Evolutionary conservation across 2,888 invertebrate genomes (phyloP).

Genomic region (Campoplex capitator): DNA sequence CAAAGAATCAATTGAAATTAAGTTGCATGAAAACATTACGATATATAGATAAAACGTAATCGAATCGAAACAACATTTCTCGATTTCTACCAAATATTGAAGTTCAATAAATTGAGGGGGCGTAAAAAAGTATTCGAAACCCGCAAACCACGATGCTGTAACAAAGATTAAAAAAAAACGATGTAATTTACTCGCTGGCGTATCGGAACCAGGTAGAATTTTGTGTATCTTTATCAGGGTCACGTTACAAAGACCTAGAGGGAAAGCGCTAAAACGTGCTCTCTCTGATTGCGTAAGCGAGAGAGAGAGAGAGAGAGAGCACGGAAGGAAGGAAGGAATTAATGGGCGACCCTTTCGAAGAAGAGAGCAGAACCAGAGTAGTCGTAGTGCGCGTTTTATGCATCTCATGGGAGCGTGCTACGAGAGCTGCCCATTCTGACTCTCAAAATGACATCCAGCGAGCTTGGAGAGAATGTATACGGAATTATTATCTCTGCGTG

Average conservation of each 20-base stretch:
- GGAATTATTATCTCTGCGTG: constrained; percentile 62
- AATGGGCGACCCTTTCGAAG: constrained; percentile 65
- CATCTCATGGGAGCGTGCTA: constrained; percentile 57
- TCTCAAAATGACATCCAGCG: constrained; percentile 60
- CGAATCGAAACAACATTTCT: neutral
- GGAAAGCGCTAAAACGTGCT: constrained; percentile 60
- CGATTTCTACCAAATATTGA: neutral
- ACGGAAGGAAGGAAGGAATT: constrained; percentile 69
- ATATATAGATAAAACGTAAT: neutral
- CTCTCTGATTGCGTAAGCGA: constrained; percentile 14
- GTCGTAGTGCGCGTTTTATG: constrained; percentile 62
- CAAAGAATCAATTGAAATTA: neutral
- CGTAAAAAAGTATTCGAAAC: constrained; percentile 16
- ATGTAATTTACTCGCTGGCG: constrained; percentile 36
- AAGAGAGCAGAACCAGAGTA: constrained; percentile 59
- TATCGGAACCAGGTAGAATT: constrained; percentile 43
- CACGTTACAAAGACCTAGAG: constrained; percentile 56
- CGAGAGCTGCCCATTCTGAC: constrained; percentile 42
- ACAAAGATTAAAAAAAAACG: constrained; percentile 27
- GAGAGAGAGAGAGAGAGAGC: constrained; percentile 36
- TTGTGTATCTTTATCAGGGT: constrained; percentile 61
- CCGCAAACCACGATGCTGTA: constrained; percentile 18
- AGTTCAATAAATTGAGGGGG: neutral
- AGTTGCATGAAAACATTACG: neutral
- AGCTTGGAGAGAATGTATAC: constrained; percentile 37